Base-by-base conservation (phyloP, 1,140 invertebrate species). In the Stegodyphus dumicola region DNA sequence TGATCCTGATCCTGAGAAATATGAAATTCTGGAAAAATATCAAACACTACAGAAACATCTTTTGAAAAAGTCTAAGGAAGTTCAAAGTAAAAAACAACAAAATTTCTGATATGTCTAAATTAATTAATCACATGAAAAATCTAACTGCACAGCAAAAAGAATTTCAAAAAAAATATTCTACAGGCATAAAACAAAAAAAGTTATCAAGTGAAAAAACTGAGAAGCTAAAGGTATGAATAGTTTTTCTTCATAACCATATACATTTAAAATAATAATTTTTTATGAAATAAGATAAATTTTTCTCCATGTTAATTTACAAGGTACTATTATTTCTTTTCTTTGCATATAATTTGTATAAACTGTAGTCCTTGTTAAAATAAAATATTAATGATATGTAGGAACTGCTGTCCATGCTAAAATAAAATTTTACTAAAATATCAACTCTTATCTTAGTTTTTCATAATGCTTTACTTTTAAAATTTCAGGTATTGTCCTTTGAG, bases 1-100 rank as follows among this genome's bases (percentile, higher is more conserved):
- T 56, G 81, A 85, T 77, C 81, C 74, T 56, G 81, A 85, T 77
- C 81, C 81, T 17, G 81, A 85, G 17, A 85, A 85, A 33, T 77
- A 85, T 60, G 65, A 85, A 69, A n/a, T 85, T 9, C 49, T 85
- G 51, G 81, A 85, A 60, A 85, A 70, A 60, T 85, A 67, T 49
- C 81, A 85, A 51, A 60, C 71, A 18, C n/a, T 53, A 0, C 81
- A 85, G 56, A 85, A 85, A 53, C 64, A 85, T 51, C 81, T 85
- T 67, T 33, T 85, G 6, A 77, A 51, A 69, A 85, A 85, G 13
- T 18, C 51, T 52, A 17, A 69, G 54, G 81, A 85, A 49, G 66
- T 56, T 4, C 51, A 85, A 18, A 70, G 77, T n/a, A 77, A 77
- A n/a, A 17, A 65, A 85, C 48, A 77, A 76, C 33, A 85, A 85